Percentiles rank a stretch among this genome's conserved stretches.
Evolutionary conservation across 2,797 vertebrate species (phyloP).

Genomic region (Sarcophilus harrisii): DNA sequence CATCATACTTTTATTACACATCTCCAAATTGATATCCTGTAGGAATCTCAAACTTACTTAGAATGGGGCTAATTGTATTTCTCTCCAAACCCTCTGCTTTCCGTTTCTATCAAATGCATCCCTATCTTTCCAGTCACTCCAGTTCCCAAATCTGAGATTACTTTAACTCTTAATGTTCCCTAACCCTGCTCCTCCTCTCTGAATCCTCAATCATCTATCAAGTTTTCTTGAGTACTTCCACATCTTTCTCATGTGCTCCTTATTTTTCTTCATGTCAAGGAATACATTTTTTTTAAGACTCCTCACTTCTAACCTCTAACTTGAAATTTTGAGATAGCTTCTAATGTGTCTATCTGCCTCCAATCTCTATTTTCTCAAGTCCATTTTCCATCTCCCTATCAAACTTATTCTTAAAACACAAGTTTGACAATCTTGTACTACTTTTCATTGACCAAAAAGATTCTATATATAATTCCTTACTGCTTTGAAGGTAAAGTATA

Average conservation of each 20-base stretch:
- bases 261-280: background rate
- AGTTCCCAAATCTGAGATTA: background rate
- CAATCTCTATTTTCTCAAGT: background rate
- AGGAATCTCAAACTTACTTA: background rate
- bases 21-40: background rate
- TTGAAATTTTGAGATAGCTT: background rate
- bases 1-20: background rate
- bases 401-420: background rate
- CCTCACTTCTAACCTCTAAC: background rate
- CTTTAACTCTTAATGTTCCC: background rate
- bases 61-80: background rate
- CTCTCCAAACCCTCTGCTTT: background rate
- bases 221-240: background rate
- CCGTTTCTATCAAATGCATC: background rate
- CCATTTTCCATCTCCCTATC: background rate
- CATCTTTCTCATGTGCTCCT: background rate
- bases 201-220: background rate
- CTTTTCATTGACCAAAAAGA: background rate
- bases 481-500: background rate
- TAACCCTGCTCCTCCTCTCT: background rate
- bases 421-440: background rate
- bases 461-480: too few relatives aligned
- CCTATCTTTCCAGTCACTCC: background rate
- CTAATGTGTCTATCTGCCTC: background rate
- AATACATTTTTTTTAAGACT: background rate